These are phyloP conservation scores for Amphiprion clarkii DNA, from an alignment of 2,797 vertebrate genomes.

Conservation along the genomic window DNA sequence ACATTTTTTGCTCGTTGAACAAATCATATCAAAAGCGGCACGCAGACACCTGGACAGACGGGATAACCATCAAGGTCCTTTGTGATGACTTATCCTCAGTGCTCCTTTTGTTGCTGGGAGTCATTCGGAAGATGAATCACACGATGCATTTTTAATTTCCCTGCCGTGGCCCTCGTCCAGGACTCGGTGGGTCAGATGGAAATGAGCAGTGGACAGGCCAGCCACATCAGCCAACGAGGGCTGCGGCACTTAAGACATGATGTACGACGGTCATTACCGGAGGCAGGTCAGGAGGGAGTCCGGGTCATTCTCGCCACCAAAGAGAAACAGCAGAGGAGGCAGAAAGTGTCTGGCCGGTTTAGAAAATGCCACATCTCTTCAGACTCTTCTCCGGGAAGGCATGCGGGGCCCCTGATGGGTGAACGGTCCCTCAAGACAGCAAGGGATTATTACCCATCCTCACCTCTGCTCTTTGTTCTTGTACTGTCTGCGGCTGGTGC, in stretches of 20 bases:
- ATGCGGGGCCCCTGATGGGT: slow-evolving; percentile 61
- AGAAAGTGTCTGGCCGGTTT: slow-evolving; percentile 69
- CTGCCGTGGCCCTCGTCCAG: slow-evolving; percentile 79
- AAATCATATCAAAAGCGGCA: slow-evolving; percentile 23
- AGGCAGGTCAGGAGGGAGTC: slow-evolving; percentile 81
- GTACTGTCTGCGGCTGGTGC: slow-evolving; percentile 64
- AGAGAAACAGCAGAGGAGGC: slow-evolving; percentile 71
- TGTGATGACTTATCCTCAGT: slow-evolving; percentile 70
- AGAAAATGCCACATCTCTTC: slow-evolving; percentile 64
- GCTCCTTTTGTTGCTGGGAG: slow-evolving; percentile 63
- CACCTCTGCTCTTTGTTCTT: slow-evolving; percentile 80
- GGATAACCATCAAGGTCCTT: slow-evolving; percentile 68
- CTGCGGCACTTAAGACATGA: slow-evolving; percentile 86
- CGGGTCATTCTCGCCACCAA: slow-evolving; percentile 73
- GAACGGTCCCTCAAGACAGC: slow-evolving; percentile 69
- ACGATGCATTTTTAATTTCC: slow-evolving; percentile 83
- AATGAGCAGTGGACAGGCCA: slow-evolving; percentile 77
- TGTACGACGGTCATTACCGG: slow-evolving; percentile 86
- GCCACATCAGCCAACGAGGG: slow-evolving; percentile 72
- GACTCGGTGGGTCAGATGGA: slow-evolving; percentile 81
- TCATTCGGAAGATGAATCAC: slow-evolving; percentile 83
- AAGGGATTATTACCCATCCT: slow-evolving; percentile 79
- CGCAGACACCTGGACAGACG: slow-evolving; percentile 55
- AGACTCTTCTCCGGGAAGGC: slow-evolving; percentile 45
- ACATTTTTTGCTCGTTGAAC: slow-evolving; percentile 28